Base-by-base conservation (phyloP, 37 sponge, comb jelly and placozoan genomes). In the Cliona cf. orientalis region DNA sequence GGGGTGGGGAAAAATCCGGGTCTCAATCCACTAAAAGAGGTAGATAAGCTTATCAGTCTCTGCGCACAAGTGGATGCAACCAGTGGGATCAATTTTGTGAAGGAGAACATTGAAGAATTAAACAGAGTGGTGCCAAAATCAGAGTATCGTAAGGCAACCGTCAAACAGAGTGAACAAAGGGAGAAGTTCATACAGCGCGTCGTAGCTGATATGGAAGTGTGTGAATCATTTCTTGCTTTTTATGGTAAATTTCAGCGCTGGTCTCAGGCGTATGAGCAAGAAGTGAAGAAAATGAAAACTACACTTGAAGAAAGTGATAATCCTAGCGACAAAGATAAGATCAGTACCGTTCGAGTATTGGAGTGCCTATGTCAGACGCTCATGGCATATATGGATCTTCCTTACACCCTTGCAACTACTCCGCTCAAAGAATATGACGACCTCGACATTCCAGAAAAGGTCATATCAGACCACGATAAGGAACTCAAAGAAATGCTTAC, bases 61-160 rank as follows among this genome's bases (percentile, higher is more conserved):
- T 82, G 87, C 74, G 91, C 94, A 34, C 87, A 60, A 1, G 17
- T 93, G 65, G 94, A 93, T 89, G 94, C 91, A 1, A 65, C 57
- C 31, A 57, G 72, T 71, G 93, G 93, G 4, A 80, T 88, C 14
- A 49, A 66, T 1, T 57, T 49, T 22, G 93, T 92, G 0, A 39
- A 69, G 46, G 44, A 80, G 19, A 79, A 84, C 35, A 58, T 26
- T 6, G 46, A 14, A 45, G 90, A 90, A 39, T 55, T 90, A n/a
- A 35, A 76, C 19, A 32, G 61, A n/a, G 49, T 28, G 35, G 28
- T 33, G 0, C 66, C 53, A 3, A 76, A 34, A 25, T 65, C 86
- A 58, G 35, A 58, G 0, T 43, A 60, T 35, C 58, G 6, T 37
- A 53, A 57, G 7, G 29, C 34, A 44, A 28, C 57, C 43, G 21